Percentiles rank a stretch among this genome's conserved stretches.
Evolutionary conservation across 2,113 vertebrate species (phyloP).

Genomic region (Megaceryle torquata): DNA sequence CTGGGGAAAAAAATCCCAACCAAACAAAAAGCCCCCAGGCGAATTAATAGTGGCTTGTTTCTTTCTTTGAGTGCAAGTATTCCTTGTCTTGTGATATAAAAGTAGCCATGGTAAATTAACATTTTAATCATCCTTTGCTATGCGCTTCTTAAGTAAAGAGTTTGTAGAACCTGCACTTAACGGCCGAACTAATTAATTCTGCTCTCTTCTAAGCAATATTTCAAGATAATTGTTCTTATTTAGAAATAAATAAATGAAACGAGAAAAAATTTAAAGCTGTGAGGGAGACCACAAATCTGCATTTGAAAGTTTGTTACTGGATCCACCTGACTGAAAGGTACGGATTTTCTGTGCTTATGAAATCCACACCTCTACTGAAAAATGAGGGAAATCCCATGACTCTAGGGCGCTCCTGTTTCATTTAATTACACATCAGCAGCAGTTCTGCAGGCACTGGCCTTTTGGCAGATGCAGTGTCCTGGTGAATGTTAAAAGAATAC

Average conservation of each 20-base stretch:
- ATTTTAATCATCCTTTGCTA: neutral
- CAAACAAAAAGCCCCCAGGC: neutral
- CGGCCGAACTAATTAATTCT: neutral
- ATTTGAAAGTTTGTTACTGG: neutral
- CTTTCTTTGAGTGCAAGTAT: slow-evolving; percentile 6
- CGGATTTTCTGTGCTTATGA: neutral
- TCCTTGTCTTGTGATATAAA: neutral
- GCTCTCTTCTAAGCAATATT: neutral
- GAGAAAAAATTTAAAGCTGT: neutral
- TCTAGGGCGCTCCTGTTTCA: neutral
- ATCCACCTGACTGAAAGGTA: neutral
- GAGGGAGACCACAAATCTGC: neutral
- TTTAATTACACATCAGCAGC: neutral
- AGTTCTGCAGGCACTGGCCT: neutral
- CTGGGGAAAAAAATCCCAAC: neutral
- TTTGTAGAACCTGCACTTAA: neutral
- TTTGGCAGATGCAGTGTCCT: neutral
- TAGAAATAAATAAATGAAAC: neutral
- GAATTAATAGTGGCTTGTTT: neutral
- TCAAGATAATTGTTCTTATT: neutral
- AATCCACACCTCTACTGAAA: neutral
- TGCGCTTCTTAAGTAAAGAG: neutral
- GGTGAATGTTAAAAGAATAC: neutral
- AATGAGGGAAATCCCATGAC: neutral
- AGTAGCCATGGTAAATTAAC: slow-evolving; percentile 40